A percentile compares a stretch with the other conserved stretches of the same genome.
Conservation (phyloP, 2,113 vertebrate species). For the Misgurnus mizolepis region DNA sequence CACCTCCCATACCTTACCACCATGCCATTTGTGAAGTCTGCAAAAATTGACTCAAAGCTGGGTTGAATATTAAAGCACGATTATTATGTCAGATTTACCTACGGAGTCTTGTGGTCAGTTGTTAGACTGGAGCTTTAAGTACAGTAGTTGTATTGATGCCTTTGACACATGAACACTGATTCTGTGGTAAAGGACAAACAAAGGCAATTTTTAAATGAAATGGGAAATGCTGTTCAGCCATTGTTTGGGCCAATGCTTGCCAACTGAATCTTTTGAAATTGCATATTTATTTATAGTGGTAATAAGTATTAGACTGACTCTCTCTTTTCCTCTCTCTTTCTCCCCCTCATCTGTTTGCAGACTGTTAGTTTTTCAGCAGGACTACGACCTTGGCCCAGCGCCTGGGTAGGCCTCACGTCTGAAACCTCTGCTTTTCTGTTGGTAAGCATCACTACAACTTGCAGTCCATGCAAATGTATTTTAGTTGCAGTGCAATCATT, state of each 20-base stretch:
- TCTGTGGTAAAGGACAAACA: not conserved
- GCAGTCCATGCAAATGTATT: too few species aligned
- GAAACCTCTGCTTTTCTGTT: conserved; percentile 60
- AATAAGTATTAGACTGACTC: not conserved
- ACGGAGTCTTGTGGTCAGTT: not conserved
- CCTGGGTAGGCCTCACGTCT: conserved; percentile 69
- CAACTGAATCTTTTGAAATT: not conserved
- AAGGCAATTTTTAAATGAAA: not conserved
- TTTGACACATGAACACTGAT: not conserved
- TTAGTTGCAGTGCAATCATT: too few species aligned
- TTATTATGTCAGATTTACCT: not conserved
- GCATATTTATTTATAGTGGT: not conserved
- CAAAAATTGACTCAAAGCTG: not conserved
- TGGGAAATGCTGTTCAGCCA: conserved; percentile 19
- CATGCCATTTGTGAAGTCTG: not conserved
- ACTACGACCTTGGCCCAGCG: conserved; percentile 67
- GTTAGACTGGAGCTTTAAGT: not conserved
- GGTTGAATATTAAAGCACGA: not conserved
- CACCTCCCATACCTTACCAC: conserved; percentile 41
- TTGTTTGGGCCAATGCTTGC: not conserved
- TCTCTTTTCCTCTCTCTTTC: not conserved
- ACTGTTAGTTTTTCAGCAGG: conserved; percentile 68
- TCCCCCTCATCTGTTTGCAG: conserved; percentile 55
- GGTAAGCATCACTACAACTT: conserved; percentile 54
- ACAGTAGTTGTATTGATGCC: not conserved